phyloP scores from a whole-genome alignment of 2,888 invertebrate genomes.

The Halictus quadricinctus region DNA sequence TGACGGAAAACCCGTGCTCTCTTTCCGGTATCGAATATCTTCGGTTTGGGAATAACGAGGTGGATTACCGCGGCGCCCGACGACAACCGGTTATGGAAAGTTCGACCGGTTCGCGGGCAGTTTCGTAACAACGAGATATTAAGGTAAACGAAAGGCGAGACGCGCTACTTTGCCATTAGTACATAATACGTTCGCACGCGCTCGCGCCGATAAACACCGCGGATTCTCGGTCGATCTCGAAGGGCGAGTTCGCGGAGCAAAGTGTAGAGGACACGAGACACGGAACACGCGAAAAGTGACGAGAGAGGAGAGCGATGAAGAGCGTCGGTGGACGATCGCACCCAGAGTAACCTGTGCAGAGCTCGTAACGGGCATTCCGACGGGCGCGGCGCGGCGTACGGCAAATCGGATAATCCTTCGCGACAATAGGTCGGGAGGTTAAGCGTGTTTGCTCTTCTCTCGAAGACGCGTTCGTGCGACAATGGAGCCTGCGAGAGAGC shows the following conservation, averaged over 20 bases:
- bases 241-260: not conserved
- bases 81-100: slow-evolving; percentile 50
- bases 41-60: slow-evolving; percentile 4
- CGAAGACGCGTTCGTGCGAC: slow-evolving; percentile 79
- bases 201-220: slow-evolving; percentile 32
- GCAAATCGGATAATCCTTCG: slow-evolving; percentile 80
- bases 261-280: not conserved
- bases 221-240: slow-evolving; percentile 25
- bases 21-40: not conserved
- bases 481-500: slow-evolving; percentile 75
- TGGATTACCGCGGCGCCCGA: slow-evolving; percentile 25
- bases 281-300: too few species aligned
- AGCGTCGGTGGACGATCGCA: not conserved
- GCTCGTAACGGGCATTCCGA: slow-evolving; percentile 40
- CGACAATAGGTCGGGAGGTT: slow-evolving; percentile 81
- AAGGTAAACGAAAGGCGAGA: slow-evolving; percentile 32
- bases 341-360: slow-evolving; percentile 30
- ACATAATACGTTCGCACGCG: slow-evolving; percentile 11
- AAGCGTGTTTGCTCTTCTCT: slow-evolving; percentile 82
- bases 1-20: not conserved
- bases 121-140: slow-evolving; percentile 48
- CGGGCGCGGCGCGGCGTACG: slow-evolving; percentile 50
- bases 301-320: not conserved
- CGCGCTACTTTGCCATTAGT: not conserved
- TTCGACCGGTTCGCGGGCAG: slow-evolving; percentile 12